These are phyloP conservation scores for Chionis minor DNA, from an alignment of 2,113 vertebrate genomes.

Conservation along the genomic window DNA sequence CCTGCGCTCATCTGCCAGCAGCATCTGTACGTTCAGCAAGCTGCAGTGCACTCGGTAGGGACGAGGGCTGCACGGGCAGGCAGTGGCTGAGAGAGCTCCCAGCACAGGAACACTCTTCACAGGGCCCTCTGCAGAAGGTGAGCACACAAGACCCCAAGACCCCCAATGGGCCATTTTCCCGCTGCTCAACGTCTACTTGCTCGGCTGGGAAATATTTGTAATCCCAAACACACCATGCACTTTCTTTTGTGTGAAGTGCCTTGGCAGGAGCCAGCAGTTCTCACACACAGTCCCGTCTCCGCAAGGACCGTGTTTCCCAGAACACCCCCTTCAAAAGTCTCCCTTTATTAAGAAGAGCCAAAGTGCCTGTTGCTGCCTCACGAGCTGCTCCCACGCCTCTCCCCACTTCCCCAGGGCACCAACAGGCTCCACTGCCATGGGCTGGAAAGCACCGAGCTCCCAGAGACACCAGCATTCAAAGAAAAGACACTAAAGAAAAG, in stretches of 20 bases:
- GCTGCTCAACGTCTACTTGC: not conserved
- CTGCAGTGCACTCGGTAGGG: not conserved
- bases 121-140: not conserved
- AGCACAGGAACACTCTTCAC: not conserved
- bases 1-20: not conserved
- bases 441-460: not conserved
- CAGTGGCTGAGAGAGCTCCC: not conserved
- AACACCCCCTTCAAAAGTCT: not conserved
- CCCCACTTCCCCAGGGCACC: not conserved
- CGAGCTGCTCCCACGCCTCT: slow-evolving; percentile 2
- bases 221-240: not conserved
- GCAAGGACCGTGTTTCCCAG: not conserved
- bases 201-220: not conserved
- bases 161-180: not conserved
- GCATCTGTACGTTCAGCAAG: not conserved
- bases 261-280: not conserved
- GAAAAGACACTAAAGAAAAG: slow-evolving; percentile 35
- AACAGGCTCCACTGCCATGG: not conserved
- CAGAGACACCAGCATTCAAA: not conserved
- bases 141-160: not conserved
- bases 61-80: not conserved
- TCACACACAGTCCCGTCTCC: not conserved
- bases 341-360: not conserved
- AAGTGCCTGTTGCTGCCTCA: not conserved
- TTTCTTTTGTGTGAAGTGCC: not conserved